Evolutionary conservation across 2,888 invertebrate genomes (phyloP).

Genomic region (Drosophila birchii): DNA sequence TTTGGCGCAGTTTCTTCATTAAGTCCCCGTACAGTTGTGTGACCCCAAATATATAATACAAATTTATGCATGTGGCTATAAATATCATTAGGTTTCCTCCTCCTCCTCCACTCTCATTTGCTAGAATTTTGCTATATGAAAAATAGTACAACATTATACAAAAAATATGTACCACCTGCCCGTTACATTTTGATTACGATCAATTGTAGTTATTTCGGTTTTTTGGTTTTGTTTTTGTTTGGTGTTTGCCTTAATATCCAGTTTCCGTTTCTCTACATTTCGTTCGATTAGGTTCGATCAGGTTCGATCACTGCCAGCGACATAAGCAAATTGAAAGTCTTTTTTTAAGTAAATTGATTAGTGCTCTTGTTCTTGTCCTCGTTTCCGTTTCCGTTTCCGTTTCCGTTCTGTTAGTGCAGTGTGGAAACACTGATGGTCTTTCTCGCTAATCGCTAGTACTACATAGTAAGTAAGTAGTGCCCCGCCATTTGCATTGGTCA

Average conservation of each 20-base stretch:
- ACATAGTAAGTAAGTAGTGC: constrained; percentile 54
- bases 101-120: constrained; percentile 20
- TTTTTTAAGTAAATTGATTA: constrained; percentile 66
- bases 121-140: constrained; percentile 54
- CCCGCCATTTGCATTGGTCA: constrained; percentile 74
- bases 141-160: constrained; percentile 76
- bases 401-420: constrained; percentile 60
- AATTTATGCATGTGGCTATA: constrained; percentile 51
- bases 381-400: background rate
- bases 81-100: constrained; percentile 46
- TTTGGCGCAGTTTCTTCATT: constrained; percentile 70
- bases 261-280: constrained; percentile 23
- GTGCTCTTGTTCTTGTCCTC: constrained; percentile 27
- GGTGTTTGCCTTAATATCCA: constrained; percentile 55
- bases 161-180: constrained; percentile 65
- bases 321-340: constrained; percentile 73
- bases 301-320: constrained; percentile 55
- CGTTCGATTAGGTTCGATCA: constrained; percentile 55
- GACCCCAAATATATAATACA: constrained; percentile 52
- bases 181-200: constrained; percentile 42
- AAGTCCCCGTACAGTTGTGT: constrained; percentile 47
- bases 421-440: constrained; percentile 70
- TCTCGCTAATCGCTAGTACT: constrained; percentile 52
- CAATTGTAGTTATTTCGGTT: constrained; percentile 25
- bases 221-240: constrained; percentile 31